These are phyloP conservation scores for Papilio aristodemus DNA, from an alignment of 1,140 invertebrate genomes.

Conservation along the genomic window DNA sequence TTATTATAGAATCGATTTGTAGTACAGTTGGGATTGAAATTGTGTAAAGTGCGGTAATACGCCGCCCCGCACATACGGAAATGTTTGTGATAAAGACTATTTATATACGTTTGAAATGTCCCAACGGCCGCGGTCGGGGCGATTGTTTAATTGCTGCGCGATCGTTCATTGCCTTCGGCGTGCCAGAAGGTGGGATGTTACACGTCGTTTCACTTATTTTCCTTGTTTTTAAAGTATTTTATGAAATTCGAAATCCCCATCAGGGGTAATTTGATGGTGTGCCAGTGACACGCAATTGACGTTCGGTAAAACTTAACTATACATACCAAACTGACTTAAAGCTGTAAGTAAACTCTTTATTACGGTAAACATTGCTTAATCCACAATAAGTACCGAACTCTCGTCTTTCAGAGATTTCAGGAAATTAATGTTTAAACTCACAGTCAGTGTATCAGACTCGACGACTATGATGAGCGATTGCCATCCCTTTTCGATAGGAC, in stretches of 20 bases:
- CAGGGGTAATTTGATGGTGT: neutral
- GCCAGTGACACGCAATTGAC: too few species aligned
- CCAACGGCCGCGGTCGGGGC: neutral
- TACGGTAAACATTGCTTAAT: neutral
- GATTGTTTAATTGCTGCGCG: conserved; percentile 25
- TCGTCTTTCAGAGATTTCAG: too few species aligned
- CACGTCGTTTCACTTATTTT: neutral
- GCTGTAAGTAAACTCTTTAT: neutral
- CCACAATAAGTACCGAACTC: too few species aligned
- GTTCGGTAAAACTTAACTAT: too few species aligned
- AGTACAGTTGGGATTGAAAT: neutral
- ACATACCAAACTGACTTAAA: neutral
- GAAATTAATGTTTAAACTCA: too few species aligned
- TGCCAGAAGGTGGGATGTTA: neutral
- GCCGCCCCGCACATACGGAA: conserved; percentile 18
- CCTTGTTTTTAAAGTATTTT: neutral
- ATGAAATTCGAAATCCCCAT: neutral
- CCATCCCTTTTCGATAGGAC: too few species aligned
- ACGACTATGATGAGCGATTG: too few species aligned
- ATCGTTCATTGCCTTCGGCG: conserved; percentile 10
- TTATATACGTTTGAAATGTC: conserved; percentile 26
- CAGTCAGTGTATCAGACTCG: too few species aligned
- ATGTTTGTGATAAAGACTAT: conserved; percentile 34
- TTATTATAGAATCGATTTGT: too few species aligned
- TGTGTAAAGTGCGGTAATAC: neutral